These are phyloP conservation scores for Diaprepes abbreviatus DNA, from an alignment of 2,888 invertebrate species.

Conservation along the genomic window DNA sequence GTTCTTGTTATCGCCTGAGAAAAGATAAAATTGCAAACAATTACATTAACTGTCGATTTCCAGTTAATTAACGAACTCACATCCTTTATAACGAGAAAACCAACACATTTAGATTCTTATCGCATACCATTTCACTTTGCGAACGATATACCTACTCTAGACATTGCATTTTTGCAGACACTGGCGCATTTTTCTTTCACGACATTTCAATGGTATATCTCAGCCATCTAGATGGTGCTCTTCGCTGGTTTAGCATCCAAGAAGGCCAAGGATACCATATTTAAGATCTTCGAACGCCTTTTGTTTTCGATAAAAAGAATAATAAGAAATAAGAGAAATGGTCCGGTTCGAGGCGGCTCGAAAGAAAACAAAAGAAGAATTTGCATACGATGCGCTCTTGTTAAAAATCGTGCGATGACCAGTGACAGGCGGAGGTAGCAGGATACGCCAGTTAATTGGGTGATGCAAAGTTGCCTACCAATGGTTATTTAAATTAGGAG, in stretches of 20 bases:
- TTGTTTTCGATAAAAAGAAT: constrained; percentile 24
- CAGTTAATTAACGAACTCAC: constrained; percentile 5
- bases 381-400: constrained; percentile 44
- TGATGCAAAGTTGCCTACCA: neutral
- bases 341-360: constrained; percentile 7
- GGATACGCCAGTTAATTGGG: constrained; percentile 4
- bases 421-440: constrained; percentile 28
- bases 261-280: constrained; percentile 19
- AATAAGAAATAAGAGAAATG: constrained; percentile 22
- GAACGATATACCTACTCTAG: neutral
- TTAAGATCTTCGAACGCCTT: constrained; percentile 10
- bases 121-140: constrained; percentile 22
- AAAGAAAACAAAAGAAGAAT: constrained; percentile 40
- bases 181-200: constrained; percentile 19
- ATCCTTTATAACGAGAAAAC: constrained; percentile 26
- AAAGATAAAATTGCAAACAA: constrained; percentile 2
- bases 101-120: constrained; percentile 35
- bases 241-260: constrained; percentile 7
- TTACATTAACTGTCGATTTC: constrained; percentile 2
- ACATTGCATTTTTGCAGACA: constrained; percentile 10
- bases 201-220: constrained; percentile 34
- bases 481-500: neutral
- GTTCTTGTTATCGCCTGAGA: constrained; percentile 22
- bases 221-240: constrained; percentile 18
- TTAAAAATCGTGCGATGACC: constrained; percentile 29